Evolutionary conservation across 2,888 invertebrate genomes (phyloP).

Genomic region (Mythimna pallens): DNA sequence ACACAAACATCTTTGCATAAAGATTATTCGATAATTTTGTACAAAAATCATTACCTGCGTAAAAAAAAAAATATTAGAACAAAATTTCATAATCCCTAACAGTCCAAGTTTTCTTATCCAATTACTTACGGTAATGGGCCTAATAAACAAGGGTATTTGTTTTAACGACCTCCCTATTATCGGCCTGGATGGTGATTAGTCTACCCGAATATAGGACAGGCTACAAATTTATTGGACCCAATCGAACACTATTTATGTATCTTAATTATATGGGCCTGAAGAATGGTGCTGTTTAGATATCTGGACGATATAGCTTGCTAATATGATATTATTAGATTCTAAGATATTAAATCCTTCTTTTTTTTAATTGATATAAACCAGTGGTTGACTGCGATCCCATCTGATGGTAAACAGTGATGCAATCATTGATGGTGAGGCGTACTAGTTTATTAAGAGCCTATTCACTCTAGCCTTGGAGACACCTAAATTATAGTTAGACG

Average conservation of each 20-base stretch:
- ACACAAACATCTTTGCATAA: too few relatives aligned
- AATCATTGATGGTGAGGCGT: too few relatives aligned
- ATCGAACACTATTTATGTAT: constrained; percentile 55
- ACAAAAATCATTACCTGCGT: too few relatives aligned
- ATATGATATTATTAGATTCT: too few relatives aligned
- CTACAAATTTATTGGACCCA: constrained; percentile 55
- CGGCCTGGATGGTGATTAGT: constrained; percentile 60
- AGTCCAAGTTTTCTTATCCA: constrained; percentile 46
- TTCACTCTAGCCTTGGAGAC: too few relatives aligned
- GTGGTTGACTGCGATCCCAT: too few relatives aligned
- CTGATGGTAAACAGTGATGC: too few relatives aligned
- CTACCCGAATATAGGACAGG: constrained; percentile 23
- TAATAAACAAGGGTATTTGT: constrained; percentile 66
- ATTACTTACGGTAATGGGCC: constrained; percentile 61
- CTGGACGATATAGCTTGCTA: background rate
- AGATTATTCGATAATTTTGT: too few relatives aligned
- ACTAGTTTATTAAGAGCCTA: too few relatives aligned
- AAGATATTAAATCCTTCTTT: too few relatives aligned
- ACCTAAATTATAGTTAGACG: too few relatives aligned
- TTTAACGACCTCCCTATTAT: constrained; percentile 63
- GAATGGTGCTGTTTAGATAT: constrained; percentile 2
- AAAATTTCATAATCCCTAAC: constrained; percentile 34
- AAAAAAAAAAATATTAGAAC: background rate
- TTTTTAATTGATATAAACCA: too few relatives aligned
- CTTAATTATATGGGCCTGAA: constrained; percentile 37